Evolutionary conservation across 2,888 invertebrate genomes (phyloP).

Genomic region (Drosophila macrospina): DNA sequence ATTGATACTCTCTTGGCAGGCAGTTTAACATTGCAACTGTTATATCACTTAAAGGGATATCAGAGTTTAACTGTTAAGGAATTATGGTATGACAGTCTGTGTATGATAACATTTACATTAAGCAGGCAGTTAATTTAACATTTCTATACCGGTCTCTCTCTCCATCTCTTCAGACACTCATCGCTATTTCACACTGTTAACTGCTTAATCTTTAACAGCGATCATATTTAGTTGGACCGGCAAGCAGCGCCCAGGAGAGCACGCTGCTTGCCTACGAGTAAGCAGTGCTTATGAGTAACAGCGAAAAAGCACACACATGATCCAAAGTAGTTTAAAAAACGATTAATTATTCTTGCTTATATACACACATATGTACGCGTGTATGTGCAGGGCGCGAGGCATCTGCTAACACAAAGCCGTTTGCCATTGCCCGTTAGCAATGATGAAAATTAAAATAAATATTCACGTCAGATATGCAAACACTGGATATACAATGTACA

Average conservation of each 20-base stretch:
- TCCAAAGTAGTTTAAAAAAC: conserved; percentile 17
- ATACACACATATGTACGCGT: background rate
- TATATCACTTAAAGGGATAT: background rate
- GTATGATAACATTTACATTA: background rate
- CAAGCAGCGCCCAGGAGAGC: conserved; percentile 38
- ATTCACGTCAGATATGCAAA: conserved; percentile 7
- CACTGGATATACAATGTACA: background rate
- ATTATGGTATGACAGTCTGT: background rate
- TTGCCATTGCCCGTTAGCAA: conserved; percentile 17
- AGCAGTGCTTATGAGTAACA: conserved; percentile 39
- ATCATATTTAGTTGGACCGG: conserved; percentile 5
- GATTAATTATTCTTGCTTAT: conserved; percentile 10
- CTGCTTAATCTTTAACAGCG: conserved; percentile 23
- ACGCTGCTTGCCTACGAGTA: conserved; percentile 43
- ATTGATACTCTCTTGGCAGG: background rate
- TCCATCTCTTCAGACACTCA: background rate
- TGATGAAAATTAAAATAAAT: conserved; percentile 41
- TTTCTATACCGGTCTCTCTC: background rate
- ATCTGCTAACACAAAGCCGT: conserved; percentile 48
- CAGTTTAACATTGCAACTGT: background rate
- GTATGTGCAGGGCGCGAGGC: conserved; percentile 28
- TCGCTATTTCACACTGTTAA: conserved; percentile 31
- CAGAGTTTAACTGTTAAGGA: background rate
- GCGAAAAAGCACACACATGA: background rate
- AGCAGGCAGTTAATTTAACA: background rate